phyloP scores from a whole-genome alignment of 2,888 invertebrate species.

The Diarsia dahlii region DNA sequence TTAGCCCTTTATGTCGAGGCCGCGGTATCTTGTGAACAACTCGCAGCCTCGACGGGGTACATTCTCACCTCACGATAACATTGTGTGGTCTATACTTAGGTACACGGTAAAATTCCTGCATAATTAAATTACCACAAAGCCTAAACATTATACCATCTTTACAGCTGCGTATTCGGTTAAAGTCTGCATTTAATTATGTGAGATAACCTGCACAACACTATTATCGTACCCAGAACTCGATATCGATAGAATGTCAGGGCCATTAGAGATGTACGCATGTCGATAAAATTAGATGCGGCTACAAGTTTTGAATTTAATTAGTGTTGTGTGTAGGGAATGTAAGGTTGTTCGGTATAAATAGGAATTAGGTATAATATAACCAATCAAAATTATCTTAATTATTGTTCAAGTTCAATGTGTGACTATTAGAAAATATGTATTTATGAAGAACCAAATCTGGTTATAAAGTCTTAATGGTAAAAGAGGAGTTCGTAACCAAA shows the following conservation, averaged over 20 bases:
- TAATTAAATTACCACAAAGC: constrained; percentile 19
- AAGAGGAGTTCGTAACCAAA: too few species aligned
- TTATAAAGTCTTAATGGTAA: background rate
- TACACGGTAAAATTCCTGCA: constrained; percentile 32
- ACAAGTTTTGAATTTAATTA: constrained; percentile 53
- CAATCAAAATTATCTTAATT: background rate
- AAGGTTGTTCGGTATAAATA: background rate
- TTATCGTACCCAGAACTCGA: constrained; percentile 36
- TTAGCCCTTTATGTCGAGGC: too few species aligned
- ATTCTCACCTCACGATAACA: background rate
- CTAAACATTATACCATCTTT: constrained; percentile 40
- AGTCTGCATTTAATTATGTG: constrained; percentile 42
- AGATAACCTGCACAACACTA: constrained; percentile 52
- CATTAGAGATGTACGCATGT: constrained; percentile 60
- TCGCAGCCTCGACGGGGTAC: too few species aligned
- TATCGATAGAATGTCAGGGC: constrained; percentile 60
- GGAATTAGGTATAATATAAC: background rate
- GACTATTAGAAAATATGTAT: background rate
- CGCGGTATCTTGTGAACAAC: too few species aligned
- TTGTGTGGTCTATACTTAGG: background rate
- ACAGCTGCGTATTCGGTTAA: constrained; percentile 31
- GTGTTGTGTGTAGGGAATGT: constrained; percentile 11
- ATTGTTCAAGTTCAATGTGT: background rate
- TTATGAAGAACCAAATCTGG: background rate
- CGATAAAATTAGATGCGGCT: constrained; percentile 56